These are phyloP conservation scores for Tiliacea citrago DNA, from an alignment of 2,888 invertebrate species.

Conservation along the genomic window DNA sequence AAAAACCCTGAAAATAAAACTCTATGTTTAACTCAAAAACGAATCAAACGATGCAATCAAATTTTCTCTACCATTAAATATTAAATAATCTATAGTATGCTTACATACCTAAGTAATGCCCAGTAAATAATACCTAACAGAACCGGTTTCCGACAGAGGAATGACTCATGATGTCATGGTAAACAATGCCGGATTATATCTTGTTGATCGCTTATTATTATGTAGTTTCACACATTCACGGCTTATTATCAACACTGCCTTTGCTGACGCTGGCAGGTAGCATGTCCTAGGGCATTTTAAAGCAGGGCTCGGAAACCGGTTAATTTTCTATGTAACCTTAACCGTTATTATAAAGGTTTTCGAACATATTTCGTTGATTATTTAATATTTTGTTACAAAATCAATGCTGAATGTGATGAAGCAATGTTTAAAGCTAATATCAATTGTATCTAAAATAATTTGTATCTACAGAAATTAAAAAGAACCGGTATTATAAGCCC, in stretches of 20 bases:
- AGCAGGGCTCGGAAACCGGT: too few relatives aligned
- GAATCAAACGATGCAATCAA: slow-evolving; percentile 6
- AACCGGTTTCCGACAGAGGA: slow-evolving; percentile 46
- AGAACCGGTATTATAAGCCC: too few relatives aligned
- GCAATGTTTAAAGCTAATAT: too few relatives aligned
- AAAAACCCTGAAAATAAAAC: neutral
- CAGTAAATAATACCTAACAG: slow-evolving; percentile 18
- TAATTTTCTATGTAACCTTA: too few relatives aligned
- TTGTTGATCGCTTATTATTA: slow-evolving; percentile 17
- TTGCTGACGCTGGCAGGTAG: neutral
- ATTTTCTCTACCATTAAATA: slow-evolving; percentile 26
- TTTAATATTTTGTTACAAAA: too few relatives aligned
- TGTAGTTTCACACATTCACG: slow-evolving; percentile 46
- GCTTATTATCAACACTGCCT: slow-evolving; percentile 14
- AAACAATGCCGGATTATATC: slow-evolving; percentile 53
- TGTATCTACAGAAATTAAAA: too few relatives aligned
- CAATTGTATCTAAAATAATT: too few relatives aligned
- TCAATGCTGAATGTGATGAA: too few relatives aligned
- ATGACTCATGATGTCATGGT: slow-evolving; percentile 48
- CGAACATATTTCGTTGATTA: too few relatives aligned
- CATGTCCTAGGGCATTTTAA: neutral
- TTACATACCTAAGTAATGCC: slow-evolving; percentile 38
- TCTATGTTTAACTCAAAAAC: neutral
- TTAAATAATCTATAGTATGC: slow-evolving; percentile 16
- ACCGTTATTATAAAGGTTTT: too few relatives aligned